Evolutionary conservation across 2,113 vertebrate species (phyloP).

Genomic region (Tretioscincus oriximinensis): DNA sequence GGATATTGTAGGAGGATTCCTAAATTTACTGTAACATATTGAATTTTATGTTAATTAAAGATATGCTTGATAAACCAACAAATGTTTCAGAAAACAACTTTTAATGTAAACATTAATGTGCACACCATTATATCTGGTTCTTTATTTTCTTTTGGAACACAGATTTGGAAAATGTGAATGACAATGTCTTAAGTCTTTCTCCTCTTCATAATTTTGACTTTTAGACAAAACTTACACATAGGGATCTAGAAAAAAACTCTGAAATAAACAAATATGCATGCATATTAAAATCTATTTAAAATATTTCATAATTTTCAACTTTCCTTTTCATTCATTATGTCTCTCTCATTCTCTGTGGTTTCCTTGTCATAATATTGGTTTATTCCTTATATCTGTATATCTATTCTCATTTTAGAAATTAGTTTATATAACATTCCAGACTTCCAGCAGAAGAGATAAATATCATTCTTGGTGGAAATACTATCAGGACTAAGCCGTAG

Average conservation of each 20-base stretch:
- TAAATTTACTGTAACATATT: not conserved
- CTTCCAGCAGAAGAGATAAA: not conserved
- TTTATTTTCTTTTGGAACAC: conserved; percentile 1
- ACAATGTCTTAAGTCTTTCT: too few relatives aligned
- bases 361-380: not conserved
- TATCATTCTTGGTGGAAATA: not conserved
- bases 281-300: not conserved
- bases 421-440: not conserved
- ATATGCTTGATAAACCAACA: not conserved
- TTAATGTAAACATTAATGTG: not conserved
- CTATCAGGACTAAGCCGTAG: too few relatives aligned
- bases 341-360: not conserved
- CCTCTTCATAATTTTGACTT: not conserved
- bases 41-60: not conserved
- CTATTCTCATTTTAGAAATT: not conserved
- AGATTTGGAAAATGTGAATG: too few relatives aligned
- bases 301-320: not conserved
- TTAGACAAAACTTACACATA: not conserved
- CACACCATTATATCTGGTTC: not conserved
- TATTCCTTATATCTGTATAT: not conserved
- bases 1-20: not conserved
- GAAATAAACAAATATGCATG: not conserved
- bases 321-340: not conserved
- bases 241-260: not conserved
- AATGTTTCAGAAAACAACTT: not conserved